These are phyloP conservation scores for Drosophila simulans DNA, from an alignment of 1,140 invertebrate species.

Conservation along the genomic window DNA sequence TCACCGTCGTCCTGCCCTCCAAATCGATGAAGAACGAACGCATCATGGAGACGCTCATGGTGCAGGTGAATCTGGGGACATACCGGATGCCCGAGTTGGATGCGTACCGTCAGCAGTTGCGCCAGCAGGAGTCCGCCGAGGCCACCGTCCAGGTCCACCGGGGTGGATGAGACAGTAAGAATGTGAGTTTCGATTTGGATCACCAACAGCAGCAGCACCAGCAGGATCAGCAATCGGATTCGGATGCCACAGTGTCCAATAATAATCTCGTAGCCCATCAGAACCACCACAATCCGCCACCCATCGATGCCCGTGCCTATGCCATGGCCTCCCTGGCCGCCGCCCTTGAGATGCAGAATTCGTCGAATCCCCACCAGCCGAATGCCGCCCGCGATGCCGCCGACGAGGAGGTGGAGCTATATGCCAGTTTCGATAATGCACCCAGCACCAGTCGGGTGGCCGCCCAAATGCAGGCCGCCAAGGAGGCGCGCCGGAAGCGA, in stretches of 20 bases:
- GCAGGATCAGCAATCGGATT: slow-evolving; percentile 13
- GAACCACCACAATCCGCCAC: slow-evolving; percentile 7
- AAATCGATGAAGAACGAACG: slow-evolving; percentile 97
- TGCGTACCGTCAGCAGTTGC: slow-evolving; percentile 93
- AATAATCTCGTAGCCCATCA: slow-evolving; percentile 2
- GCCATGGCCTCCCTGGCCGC: slow-evolving; percentile 74
- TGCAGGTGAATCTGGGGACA: slow-evolving; percentile 96
- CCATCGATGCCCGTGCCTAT: slow-evolving; percentile 64
- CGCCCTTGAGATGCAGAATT: slow-evolving; percentile 63
- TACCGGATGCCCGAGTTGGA: slow-evolving; percentile 96
- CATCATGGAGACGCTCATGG: slow-evolving; percentile 96
- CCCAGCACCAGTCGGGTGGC: slow-evolving; percentile 79
- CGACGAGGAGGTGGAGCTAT: slow-evolving; percentile 80
- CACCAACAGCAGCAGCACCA: slow-evolving; percentile 44
- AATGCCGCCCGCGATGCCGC: slow-evolving; percentile 60
- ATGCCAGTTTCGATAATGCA: slow-evolving; percentile 70
- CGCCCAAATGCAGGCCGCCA: slow-evolving; percentile 80
- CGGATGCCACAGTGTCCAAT: slow-evolving; percentile 11
- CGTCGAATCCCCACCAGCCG: slow-evolving; percentile 4
- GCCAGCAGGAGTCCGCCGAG: slow-evolving; percentile 94
- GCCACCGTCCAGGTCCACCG: slow-evolving; percentile 85
- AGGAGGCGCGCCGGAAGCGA: slow-evolving; percentile 73
- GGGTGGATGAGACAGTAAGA: slow-evolving; percentile 85
- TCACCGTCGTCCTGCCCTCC: slow-evolving; percentile 95
- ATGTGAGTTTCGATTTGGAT: slow-evolving; percentile 84